These are phyloP conservation scores for Neelides sp. DNA, from an alignment of 1,140 invertebrate species.

Conservation along the genomic window DNA sequence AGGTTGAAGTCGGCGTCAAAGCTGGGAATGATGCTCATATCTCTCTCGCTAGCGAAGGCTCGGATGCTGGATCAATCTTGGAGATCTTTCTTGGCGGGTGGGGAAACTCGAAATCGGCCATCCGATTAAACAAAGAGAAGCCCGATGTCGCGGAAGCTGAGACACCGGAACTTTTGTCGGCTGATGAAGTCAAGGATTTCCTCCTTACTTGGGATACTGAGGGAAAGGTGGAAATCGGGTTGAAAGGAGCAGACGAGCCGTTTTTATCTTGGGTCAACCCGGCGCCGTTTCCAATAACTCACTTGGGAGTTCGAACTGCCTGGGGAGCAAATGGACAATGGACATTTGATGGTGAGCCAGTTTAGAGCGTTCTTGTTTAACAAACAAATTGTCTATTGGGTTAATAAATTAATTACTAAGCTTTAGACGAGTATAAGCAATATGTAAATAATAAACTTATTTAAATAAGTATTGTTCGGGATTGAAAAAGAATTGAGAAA, in stretches of 20 bases:
- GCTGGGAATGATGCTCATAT: constrained; percentile 48
- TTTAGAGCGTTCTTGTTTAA: no score
- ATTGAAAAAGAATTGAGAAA: no score
- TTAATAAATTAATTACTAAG: no score
- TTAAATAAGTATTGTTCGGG: no score
- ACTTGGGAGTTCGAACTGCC: constrained; percentile 48
- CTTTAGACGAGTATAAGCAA: no score
- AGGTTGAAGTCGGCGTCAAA: constrained; percentile 42
- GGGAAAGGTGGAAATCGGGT: constrained; percentile 9
- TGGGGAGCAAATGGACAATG: constrained; percentile 49
- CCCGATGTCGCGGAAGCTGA: constrained; percentile 38
- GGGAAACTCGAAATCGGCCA: constrained; percentile 48
- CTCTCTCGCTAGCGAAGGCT: constrained; percentile 42
- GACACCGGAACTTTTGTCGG: constrained; percentile 27
- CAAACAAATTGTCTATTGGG: no score
- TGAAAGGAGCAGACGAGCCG: constrained; percentile 36
- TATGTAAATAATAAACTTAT: no score
- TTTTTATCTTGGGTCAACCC: constrained; percentile 41
- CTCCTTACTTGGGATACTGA: constrained; percentile 16
- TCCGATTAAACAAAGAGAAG: constrained; percentile 46
- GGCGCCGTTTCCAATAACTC: constrained; percentile 44
- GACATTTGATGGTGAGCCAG: constrained; percentile 34
- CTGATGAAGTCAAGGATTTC: constrained; percentile 30
- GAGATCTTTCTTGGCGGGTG: constrained; percentile 50
- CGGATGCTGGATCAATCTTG: constrained; percentile 39